Evolutionary conservation across 2,888 invertebrate species (phyloP).

Genomic region (Stictocephala bisonia): DNA sequence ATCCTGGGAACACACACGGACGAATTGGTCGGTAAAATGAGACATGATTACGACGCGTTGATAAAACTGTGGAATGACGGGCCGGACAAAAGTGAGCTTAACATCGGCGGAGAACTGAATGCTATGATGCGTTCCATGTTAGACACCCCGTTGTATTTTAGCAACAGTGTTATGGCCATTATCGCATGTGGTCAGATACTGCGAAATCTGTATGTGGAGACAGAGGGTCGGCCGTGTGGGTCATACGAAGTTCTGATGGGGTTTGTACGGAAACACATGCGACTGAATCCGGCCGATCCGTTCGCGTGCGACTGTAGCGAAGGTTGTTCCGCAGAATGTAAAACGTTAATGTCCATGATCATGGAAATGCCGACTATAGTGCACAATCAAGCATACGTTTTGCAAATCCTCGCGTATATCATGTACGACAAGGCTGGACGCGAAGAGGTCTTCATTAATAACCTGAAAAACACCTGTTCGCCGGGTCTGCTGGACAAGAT

Average conservation of each 20-base stretch:
- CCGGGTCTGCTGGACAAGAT: constrained; percentile 10
- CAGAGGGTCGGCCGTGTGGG: too few relatives aligned
- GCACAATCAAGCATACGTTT: constrained; percentile 9
- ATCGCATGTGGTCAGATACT: neutral
- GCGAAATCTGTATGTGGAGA: neutral
- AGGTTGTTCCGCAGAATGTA: neutral
- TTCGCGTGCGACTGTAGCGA: neutral
- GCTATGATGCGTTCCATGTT: neutral
- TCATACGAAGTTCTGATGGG: neutral
- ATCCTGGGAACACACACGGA: too few relatives aligned
- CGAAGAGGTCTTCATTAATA: neutral
- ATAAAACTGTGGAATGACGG: too few relatives aligned
- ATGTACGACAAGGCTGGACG: neutral
- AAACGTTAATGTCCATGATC: constrained; percentile 1
- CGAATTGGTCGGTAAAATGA: too few relatives aligned
- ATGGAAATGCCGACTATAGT: neutral
- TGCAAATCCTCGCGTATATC: constrained; percentile 13
- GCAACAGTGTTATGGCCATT: neutral
- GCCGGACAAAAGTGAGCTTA: too few relatives aligned
- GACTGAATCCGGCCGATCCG: constrained; percentile 18
- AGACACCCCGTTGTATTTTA: neutral
- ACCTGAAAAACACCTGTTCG: constrained; percentile 4
- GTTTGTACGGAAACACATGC: neutral
- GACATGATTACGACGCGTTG: too few relatives aligned
- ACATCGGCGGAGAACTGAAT: too few relatives aligned